Percentiles rank a stretch among this genome's conserved stretches.
Conservation (phyloP, 1,140 invertebrate species). For the Anthonomus grandis region DNA sequence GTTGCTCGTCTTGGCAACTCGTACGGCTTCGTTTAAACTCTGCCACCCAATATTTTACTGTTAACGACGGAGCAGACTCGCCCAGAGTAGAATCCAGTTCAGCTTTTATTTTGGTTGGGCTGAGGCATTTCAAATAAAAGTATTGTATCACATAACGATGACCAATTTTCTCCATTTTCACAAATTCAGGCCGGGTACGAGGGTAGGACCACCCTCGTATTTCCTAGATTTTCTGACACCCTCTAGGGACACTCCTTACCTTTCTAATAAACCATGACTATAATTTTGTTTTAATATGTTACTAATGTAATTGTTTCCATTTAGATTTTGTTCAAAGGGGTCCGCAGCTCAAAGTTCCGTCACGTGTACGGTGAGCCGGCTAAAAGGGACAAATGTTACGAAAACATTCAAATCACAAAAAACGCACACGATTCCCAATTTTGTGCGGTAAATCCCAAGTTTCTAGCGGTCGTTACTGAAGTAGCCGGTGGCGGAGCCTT, state of each 20-base stretch:
- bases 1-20: too few species aligned
- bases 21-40: too few species aligned
- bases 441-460: slow-evolving; percentile 92
- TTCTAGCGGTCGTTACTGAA: slow-evolving; percentile 90
- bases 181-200: too few species aligned
- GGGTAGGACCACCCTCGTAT: too few species aligned
- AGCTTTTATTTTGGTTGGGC: too few species aligned
- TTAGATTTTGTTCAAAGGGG: slow-evolving; percentile 78
- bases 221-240: neutral
- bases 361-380: slow-evolving; percentile 89
- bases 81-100: too few species aligned
- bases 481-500: slow-evolving; percentile 93
- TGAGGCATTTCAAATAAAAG: neutral
- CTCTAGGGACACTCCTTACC: neutral
- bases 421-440: slow-evolving; percentile 90
- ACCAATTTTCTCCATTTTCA: too few species aligned
- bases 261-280: neutral
- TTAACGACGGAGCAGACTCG: too few species aligned
- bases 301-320: neutral
- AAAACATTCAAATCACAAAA: slow-evolving; percentile 89
- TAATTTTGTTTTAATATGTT: neutral
- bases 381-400: slow-evolving; percentile 86
- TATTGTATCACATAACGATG: too few species aligned
- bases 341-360: slow-evolving; percentile 85
- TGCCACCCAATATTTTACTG: too few species aligned